Percentiles rank a stretch among this genome's conserved stretches.
phyloP scores from a whole-genome alignment of 2,113 vertebrate genomes.

The Pipra filicauda region DNA sequence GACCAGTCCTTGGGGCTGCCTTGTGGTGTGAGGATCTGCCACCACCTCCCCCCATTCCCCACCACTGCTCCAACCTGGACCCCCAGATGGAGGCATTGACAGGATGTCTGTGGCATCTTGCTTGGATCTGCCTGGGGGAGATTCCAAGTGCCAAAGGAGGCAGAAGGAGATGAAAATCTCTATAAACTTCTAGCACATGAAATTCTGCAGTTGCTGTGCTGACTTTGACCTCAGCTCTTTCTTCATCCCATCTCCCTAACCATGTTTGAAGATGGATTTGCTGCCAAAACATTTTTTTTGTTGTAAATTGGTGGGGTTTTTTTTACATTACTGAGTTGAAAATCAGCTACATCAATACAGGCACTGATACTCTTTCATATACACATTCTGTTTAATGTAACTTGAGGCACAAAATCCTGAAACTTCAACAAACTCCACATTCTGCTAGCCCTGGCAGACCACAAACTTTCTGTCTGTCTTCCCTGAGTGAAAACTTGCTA shows the following conservation, averaged over 20 bases:
- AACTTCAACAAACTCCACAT: background rate
- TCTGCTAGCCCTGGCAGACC: background rate
- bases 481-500: background rate
- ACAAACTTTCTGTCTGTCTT: background rate
- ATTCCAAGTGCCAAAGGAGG: background rate
- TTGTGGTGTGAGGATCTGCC: background rate
- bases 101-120: background rate
- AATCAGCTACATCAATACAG: background rate
- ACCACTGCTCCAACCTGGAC: background rate
- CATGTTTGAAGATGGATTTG: background rate
- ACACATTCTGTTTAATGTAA: background rate
- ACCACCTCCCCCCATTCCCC: background rate
- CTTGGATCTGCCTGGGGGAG: background rate
- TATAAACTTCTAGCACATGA: background rate
- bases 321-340: background rate
- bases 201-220: background rate
- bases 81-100: background rate
- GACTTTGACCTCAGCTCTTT: background rate
- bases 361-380: background rate
- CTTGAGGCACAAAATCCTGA: background rate
- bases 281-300: background rate
- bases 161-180: background rate
- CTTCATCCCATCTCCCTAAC: background rate
- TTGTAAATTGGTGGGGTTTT: background rate
- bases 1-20: accelerated